Percentiles rank a stretch among this genome's conserved stretches.
Conservation (phyloP, 37 sponge, comb jelly and placozoan genomes). For the Theonella swinhoei region DNA sequence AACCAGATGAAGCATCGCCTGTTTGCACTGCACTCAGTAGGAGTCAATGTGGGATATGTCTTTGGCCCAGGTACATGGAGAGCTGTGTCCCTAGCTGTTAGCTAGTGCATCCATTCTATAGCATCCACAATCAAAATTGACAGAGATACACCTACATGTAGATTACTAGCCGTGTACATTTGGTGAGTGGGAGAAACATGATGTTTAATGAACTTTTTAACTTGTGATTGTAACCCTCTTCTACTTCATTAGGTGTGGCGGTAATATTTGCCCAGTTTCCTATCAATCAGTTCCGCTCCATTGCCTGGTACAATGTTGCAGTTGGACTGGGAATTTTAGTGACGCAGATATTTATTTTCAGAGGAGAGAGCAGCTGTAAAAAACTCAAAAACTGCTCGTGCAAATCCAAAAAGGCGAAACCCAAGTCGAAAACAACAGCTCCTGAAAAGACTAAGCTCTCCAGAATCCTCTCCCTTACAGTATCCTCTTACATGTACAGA, state of each 20-base stretch:
- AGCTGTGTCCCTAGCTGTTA: too few species aligned
- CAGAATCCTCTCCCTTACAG: neutral
- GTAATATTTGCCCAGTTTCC: constrained; percentile 31
- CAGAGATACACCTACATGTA: too few species aligned
- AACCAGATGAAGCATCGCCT: neutral
- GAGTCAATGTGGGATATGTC: constrained; percentile 24
- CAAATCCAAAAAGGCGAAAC: neutral
- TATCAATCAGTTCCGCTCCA: constrained; percentile 37
- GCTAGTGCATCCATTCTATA: too few species aligned
- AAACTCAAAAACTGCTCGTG: neutral
- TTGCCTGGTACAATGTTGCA: constrained; percentile 48
- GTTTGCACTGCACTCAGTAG: constrained; percentile 32
- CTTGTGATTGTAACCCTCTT: too few species aligned
- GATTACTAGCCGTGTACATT: too few species aligned
- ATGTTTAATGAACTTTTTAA: too few species aligned
- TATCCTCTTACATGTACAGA: neutral
- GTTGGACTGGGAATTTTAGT: constrained; percentile 7
- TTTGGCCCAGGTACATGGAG: constrained; percentile 34
- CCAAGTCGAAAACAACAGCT: neutral
- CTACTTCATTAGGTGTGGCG: constrained; percentile 31
- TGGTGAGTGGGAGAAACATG: too few species aligned
- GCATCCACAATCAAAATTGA: too few species aligned
- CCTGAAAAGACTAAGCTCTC: neutral
- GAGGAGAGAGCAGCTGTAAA: constrained; percentile 3
- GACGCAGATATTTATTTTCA: neutral